Base-by-base conservation (phyloP, 2,113 vertebrate genomes). In the Notarius quadriscutis region DNA sequence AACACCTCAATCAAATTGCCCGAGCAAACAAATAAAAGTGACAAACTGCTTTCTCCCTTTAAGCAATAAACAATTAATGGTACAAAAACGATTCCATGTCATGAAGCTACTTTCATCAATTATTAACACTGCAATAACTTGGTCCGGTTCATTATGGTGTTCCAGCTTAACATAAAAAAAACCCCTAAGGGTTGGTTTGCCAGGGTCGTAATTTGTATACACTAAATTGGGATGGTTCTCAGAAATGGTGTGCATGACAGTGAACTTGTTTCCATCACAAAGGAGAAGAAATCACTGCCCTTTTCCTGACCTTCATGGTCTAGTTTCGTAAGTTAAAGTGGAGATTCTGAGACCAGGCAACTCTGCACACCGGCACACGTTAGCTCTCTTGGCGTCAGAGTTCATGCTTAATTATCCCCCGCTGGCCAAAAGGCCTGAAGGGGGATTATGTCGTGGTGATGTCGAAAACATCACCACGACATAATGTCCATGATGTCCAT, bases 61-160 rank as follows among this genome's bases (percentile, higher is more conserved):
- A 51, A 77, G 84, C 41, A 10, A n/a, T 63, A 63, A 85, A 77
- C 57, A 65, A 51, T 27, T 30, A 51, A 85, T 11, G 25, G 72
- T 63, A 22, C 41, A 50, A 83, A 83, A 78, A 78, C 4, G 0
- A 78, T 53, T 55, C 25, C 12, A n/a, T 27, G 41, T 34, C 62
- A 67, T 63, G 62, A 48, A n/a, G 14, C 34, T 67, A 48, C 14
- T 27, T 53, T 27, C 62, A 41, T 1, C n/a, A 48, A 83, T 25
- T 4, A n/a, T 83, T 65, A 83, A 51, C 81, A 18, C 2, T 7
- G 60, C 20, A n/a, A 22, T n/a, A 12, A 48, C 48, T 81, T 48
- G n/a, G 57, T 12, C 4, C 4, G 1, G 5, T 51, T 53, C 50
- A 10, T n/a, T 11, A 25, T 20, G 71, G 34, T 72, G 34, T 72